Evolutionary conservation across 2,888 invertebrate genomes (phyloP).

Genomic region (Phengaris alcon): DNA sequence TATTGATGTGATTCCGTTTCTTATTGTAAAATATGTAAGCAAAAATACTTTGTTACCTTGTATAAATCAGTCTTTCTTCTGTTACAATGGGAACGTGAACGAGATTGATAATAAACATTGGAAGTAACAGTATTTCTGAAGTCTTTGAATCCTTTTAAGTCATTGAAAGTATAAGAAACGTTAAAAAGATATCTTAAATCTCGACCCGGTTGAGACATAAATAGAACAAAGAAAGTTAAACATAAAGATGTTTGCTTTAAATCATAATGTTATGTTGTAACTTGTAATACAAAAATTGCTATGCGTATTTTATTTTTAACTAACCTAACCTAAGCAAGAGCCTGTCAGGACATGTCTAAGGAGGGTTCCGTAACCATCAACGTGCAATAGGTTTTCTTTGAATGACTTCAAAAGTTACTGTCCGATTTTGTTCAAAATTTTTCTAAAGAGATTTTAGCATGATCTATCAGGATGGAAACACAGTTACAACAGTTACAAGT

Average conservation of each 20-base stretch:
- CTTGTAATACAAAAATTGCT: not conserved
- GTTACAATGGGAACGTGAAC: slow-evolving; percentile 2
- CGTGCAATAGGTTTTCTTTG: too few relatives aligned
- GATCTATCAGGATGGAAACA: too few relatives aligned
- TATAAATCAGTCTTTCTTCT: not conserved
- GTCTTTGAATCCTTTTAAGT: slow-evolving; percentile 16
- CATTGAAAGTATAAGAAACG: slow-evolving; percentile 13
- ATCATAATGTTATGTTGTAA: not conserved
- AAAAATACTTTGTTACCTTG: not conserved
- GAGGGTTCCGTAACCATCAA: too few relatives aligned
- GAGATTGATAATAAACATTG: slow-evolving; percentile 11
- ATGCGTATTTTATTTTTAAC: not conserved
- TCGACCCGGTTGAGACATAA: not conserved
- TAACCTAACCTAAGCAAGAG: too few relatives aligned
- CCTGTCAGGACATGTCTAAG: too few relatives aligned
- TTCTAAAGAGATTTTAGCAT: too few relatives aligned
- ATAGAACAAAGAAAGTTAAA: slow-evolving; percentile 6
- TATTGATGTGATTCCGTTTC: too few relatives aligned
- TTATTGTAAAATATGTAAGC: not conserved
- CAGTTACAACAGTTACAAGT: too few relatives aligned
- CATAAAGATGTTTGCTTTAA: not conserved
- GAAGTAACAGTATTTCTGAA: slow-evolving; percentile 3
- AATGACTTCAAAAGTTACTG: too few relatives aligned
- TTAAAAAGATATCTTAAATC: slow-evolving; percentile 5
- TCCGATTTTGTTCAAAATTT: too few relatives aligned